A percentile compares a stretch with the other conserved stretches of the same genome.
phyloP scores from a whole-genome alignment of 1,140 invertebrate species.

The Drosophila melanogaster region Release_6_plus_ISO1_MT NT_033777.3:14090501-14091000 shows the following conservation, averaged over 20 bases:
- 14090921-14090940: constrained; percentile 9
- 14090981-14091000: background rate
- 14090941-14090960: background rate
- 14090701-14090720: constrained; percentile 46
- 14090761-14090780: constrained; percentile 31
- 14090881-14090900: constrained; percentile 28
- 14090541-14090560: constrained; percentile 23
- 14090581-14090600: constrained; percentile 10
- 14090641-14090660: constrained; percentile 25
- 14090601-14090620: constrained; percentile 19
- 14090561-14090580: background rate
- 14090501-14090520: too few species aligned
- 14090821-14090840: constrained; percentile 8
- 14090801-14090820: constrained; percentile 22
- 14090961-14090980: background rate
- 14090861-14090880: constrained; percentile 53
- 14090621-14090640: constrained; percentile 18
- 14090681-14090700: constrained; percentile 27
- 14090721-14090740: constrained; percentile 16
- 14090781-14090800: constrained; percentile 27
- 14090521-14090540: background rate
- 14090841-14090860: constrained; percentile 26
- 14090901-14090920: background rate
- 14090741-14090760: constrained; percentile 29
- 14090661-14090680: constrained; percentile 27